Evolutionary conservation across 2,888 invertebrate species (phyloP), one percentile per base, ranked within the genome.

Genomic region (Zaprionus obscuricornis): DNA sequence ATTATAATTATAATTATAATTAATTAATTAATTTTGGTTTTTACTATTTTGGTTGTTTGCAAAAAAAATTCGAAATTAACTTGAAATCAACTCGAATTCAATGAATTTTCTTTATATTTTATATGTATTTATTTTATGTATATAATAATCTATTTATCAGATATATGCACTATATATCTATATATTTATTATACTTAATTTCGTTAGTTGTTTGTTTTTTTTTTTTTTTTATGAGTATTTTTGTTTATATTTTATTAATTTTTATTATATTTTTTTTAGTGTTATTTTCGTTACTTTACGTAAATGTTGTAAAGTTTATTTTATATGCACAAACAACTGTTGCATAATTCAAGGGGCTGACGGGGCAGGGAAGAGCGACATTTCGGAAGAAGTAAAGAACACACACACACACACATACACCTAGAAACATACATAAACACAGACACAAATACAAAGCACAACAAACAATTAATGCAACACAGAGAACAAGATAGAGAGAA

Each of bases 11-110:
- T n/a, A n/a, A n/a, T n/a, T n/a, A n/a, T n/a, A n/a, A n/a, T n/a
- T 47, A 50, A 22, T 60, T 51, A 51, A 49, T 51, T 45, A 45
- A 54, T 66, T 66, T 68, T 55, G 73, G 55, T 72, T 31, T 10
- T 43, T n/a, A 37, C 43, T 22, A 26, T 52, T 70, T 72, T 66
- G 67, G 60, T 68, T 67, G 51, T 31, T 56, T n/a, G 8, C 3
- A 29, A 13, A n/a, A 49, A 22, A 46, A 46, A 22, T 7, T 52
- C 16, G 22, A 58, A 37, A 36, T 52, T 16, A 50, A 43, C 39
- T 51, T 33, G 43, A 37, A 22, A 33, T 26, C 39, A 45, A 43
- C 18, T 40, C 22, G 18, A 36, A 17, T 46, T 29, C 13, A 33
- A 37, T n/a, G n/a, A 57, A 39, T 49, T 31, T 55, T 42, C 11